phyloP scores from a whole-genome alignment of 2,888 invertebrate genomes.

The Dilophus febrilis region DNA sequence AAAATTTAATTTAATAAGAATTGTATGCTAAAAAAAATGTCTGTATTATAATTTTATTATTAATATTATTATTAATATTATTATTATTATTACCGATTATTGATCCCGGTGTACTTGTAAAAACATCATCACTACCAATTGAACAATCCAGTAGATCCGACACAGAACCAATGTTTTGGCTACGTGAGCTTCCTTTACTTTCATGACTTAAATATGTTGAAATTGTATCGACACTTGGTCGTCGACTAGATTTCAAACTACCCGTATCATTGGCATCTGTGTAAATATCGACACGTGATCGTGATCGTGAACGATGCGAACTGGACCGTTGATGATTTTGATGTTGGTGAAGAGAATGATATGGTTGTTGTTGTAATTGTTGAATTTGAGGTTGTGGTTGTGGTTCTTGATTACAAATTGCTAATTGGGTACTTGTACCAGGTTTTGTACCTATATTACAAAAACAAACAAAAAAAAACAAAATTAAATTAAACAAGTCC shows the following conservation, averaged over 20 bases:
- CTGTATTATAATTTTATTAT: too few relatives aligned
- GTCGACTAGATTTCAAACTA: slow-evolving; percentile 54
- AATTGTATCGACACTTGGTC: slow-evolving; percentile 75
- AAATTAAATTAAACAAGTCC: too few relatives aligned
- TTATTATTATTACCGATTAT: slow-evolving; percentile 29
- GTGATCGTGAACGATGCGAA: slow-evolving; percentile 27
- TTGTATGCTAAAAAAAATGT: too few relatives aligned
- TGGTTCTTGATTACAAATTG: slow-evolving; percentile 9
- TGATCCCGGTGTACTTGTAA: slow-evolving; percentile 29
- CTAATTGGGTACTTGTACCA: slow-evolving; percentile 2
- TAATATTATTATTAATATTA: too few relatives aligned
- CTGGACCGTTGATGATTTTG: slow-evolving; percentile 23
- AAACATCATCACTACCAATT: slow-evolving; percentile 54
- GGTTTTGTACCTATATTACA: too few relatives aligned
- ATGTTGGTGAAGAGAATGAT: slow-evolving; percentile 24
- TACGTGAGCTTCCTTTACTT: slow-evolving; percentile 44
- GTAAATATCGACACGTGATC: slow-evolving; percentile 27
- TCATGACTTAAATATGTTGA: slow-evolving; percentile 79
- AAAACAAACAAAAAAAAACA: too few relatives aligned
- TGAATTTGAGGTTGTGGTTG: slow-evolving; percentile 17
- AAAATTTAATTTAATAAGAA: neutral
- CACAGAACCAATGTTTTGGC: slow-evolving; percentile 37
- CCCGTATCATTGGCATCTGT: slow-evolving; percentile 18
- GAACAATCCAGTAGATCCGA: slow-evolving; percentile 54
- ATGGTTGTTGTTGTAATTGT: slow-evolving; percentile 18